Percentiles rank a stretch among this genome's conserved stretches.
These are phyloP conservation scores for Stegodyphus dumicola DNA, from an alignment of 1,140 invertebrate genomes.

Conservation along the genomic window DNA sequence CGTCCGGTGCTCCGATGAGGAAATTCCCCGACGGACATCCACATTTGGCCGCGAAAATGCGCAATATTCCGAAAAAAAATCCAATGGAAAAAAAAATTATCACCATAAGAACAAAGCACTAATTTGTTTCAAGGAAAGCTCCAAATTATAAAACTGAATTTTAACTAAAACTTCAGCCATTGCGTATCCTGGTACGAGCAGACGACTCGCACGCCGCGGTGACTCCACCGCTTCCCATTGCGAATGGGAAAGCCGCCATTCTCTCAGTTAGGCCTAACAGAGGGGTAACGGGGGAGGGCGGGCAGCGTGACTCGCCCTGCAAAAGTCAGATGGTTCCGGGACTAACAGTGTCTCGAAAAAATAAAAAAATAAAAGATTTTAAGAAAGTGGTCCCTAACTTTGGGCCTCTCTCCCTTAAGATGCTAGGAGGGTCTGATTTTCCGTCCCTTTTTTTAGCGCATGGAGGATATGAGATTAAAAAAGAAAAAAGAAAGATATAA, in stretches of 20 bases:
- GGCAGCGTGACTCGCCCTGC: background rate
- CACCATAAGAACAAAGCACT: background rate
- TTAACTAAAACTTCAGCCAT: no score
- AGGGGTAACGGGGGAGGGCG: constrained; percentile 2
- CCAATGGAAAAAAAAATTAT: background rate
- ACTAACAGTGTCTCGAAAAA: background rate
- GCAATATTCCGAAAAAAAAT: background rate
- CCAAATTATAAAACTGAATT: background rate
- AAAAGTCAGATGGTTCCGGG: constrained; percentile 15
- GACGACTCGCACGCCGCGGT: background rate
- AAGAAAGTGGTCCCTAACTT: constrained; percentile 10
- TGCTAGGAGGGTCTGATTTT: background rate
- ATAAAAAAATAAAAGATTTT: background rate
- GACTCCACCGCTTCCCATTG: background rate
- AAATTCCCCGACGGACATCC: background rate
- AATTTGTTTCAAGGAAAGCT: background rate
- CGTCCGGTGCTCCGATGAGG: background rate
- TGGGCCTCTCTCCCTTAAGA: background rate
- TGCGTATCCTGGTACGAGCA: background rate
- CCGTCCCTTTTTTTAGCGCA: background rate
- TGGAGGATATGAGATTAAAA: constrained; percentile 3
- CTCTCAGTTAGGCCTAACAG: constrained; percentile 5
- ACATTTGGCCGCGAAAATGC: background rate
- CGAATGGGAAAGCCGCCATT: background rate
- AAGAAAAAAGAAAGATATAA: background rate